Evolutionary conservation across 2,797 vertebrate species (phyloP), one percentile per base, ranked within the genome.

Genomic region (Paratrypauchen microcephalus): DNA sequence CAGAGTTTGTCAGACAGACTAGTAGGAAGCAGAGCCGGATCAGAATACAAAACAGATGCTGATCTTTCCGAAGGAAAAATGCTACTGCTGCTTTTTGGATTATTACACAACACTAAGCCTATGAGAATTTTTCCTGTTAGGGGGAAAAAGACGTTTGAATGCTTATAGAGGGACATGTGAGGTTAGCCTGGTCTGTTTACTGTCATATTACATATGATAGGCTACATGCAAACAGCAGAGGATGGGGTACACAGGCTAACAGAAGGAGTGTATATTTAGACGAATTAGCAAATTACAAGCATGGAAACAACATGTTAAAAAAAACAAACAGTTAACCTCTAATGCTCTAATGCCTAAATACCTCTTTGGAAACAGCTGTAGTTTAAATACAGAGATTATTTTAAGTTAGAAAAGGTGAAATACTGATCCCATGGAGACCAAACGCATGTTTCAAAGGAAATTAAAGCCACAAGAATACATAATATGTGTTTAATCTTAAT

Each of bases 11-110:
- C 26, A 32, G 66, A 70, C 45, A 67, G 58, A 64, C 24, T 4
- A 28, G 74, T 67, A 45, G 65, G 68, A 55, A 78, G 82, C 68
- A 73, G 76, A 70, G 65, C 59, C 63, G 64, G 71, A 84, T 87
- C 80, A 74, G 86, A 84, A 87, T 87, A 78, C 80, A 41, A 83
- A 90, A 78, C 65, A 36, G 2, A 15, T 69, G 72, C 80, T 68
- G 81, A 86, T 87, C 83, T 74, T 71, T 57, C 66, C 30, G 70
- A 77, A 71, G 70, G 77, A 78, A 85, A 83, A 76, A 67, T 69
- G 72, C 75, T 65, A 77, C 65, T 70, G 69, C 60, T 11, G 70
- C 72, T 77, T 78, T 81, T 77, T 59, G 69, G 66, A 75, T 84
- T 83, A 68, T 85, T 82, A 83, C 79, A 57, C 77, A 87, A 84